Base-by-base conservation (phyloP, 2,797 vertebrate genomes). In the Malacoraja senta region DNA sequence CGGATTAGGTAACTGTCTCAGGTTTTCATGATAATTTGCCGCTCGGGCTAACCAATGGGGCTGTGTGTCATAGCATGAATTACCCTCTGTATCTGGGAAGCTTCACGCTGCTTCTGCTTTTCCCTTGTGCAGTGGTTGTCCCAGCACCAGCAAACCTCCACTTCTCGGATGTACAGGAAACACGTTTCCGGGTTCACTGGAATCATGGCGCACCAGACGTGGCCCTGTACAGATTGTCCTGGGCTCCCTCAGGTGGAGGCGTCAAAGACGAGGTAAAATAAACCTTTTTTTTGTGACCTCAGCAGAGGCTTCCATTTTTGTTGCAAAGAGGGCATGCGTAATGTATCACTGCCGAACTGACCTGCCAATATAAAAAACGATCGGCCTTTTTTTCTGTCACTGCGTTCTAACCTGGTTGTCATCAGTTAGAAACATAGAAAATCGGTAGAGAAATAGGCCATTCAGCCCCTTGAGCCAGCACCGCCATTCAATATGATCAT, bases 121-220 rank as follows among this genome's bases (percentile, higher is more conserved):
- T 12, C 58, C 10, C 78, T 7, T 93, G 65, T 91, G 94, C 93
- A 99, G 99, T 97, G 93, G 96, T 97, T 4, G 98, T 99, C 94
- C 99, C 99, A 76, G 97, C 98, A 9, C 98, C 99, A 1, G 96
- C 96, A 94, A 97, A 98, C 96, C 96, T 99, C 93, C 96, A 80
- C 94, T 97, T 98, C 94, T 98, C 98, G 0, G 98, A 98, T 6
- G 96, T 98, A 93, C 97, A 97, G 24, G 96, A 97, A 0, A 97
- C 96, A 65, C 98, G 98, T n/a, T 99, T 99, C 96, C 96, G 97
- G 94, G 97, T 95, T 78, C 97, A 97, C 0, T 99, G 99, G 99
- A 97, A 98, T 53, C 98, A 99, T 24, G 98, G 98, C 29, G 98
- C 98, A 91, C 95, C 97, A 0, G 98, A 99, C 80, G 98, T 99